Evolutionary conservation across 2,113 vertebrate genomes (phyloP), one percentile per base, ranked within the genome.

Genomic region (Pseudonaja textilis): DNA sequence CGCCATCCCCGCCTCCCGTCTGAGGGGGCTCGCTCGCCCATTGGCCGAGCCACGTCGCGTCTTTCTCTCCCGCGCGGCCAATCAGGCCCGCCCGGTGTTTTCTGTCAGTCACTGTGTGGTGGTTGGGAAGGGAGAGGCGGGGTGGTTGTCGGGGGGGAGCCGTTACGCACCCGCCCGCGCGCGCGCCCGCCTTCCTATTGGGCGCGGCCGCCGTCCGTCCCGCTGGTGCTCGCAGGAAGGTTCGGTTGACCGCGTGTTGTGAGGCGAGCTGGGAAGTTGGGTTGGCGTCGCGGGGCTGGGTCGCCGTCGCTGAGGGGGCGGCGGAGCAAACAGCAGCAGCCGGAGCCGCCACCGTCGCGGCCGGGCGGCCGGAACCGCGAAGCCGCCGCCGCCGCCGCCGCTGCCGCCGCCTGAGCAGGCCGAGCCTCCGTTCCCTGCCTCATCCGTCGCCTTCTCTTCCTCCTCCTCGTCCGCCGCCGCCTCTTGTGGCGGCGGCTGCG

Each of bases 171-270:
- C n/a, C 10, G 12, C n/a, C 50, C 61, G 50, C n/a, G 50, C 86
- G 10, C 87, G 52, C 87, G 87, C 87, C 26, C n/a, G 10, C 26
- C 3, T 25, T 55, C 20, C 92, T 2, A 93, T 93, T 93, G 92
- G 88, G 20, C 2, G 4, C 18, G 22, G 22, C 42, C 0, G 25
- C 88, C n/a, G 95, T 89, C 96, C 47, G 52, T 96, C 92, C 93
- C 89, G 95, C 94, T 95, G 93, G 94, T 93, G 64, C 90, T 52
- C 91, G 64, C 90, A 93, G 92, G 50, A 56, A 47, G 94, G 81
- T 91, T 91, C 9, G 90, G 90, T 94, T 93, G 95, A 22, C 74
- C 69, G 52, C 18, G 56, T 87, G 1, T 90, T 11, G 57, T 14
- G 85, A 23, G 57, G 91, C 86, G 34, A 90, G 88, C 85, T 69